These are phyloP conservation scores for Meiosimyza platycephala DNA, from an alignment of 2,888 invertebrate species.

Conservation along the genomic window DNA sequence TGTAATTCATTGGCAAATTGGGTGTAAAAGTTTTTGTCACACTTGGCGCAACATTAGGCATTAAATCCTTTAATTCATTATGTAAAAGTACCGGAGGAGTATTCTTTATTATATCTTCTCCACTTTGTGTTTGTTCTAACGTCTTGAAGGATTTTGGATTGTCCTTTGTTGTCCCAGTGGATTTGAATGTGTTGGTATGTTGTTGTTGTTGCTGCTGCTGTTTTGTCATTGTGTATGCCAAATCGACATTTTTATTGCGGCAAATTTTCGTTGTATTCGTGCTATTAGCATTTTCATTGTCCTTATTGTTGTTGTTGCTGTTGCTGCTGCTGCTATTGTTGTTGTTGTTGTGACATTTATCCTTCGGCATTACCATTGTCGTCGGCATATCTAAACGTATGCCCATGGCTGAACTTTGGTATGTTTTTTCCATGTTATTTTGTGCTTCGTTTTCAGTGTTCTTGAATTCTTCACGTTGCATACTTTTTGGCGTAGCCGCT, in stretches of 20 bases:
- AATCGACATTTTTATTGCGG: slow-evolving; percentile 68
- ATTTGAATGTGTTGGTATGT: slow-evolving; percentile 7
- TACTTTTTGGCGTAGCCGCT: slow-evolving; percentile 9
- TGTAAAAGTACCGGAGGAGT: no score
- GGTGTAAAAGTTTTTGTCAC: slow-evolving; percentile 36
- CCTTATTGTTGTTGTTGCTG: slow-evolving; percentile 30
- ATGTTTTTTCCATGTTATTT: slow-evolving; percentile 43
- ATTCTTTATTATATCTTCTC: no score
- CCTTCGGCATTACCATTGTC: slow-evolving; percentile 13
- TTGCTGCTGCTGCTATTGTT: slow-evolving; percentile 59
- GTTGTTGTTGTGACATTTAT: slow-evolving; percentile 12
- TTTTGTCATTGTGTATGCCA: slow-evolving; percentile 63
- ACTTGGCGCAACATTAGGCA: slow-evolving; percentile 4
- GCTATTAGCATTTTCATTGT: slow-evolving; percentile 26
- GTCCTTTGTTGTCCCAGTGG: slow-evolving; percentile 5
- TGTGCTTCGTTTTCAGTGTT: neutral
- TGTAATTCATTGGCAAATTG: slow-evolving; percentile 26
- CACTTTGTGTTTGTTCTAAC: neutral
- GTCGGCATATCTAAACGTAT: slow-evolving; percentile 54
- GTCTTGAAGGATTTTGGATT: neutral
- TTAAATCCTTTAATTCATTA: no score
- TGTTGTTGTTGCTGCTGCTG: slow-evolving; percentile 38
- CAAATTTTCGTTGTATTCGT: slow-evolving; percentile 55
- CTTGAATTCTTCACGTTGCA: slow-evolving; percentile 3
- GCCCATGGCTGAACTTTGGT: slow-evolving; percentile 60